Conservation (phyloP, 2,888 invertebrate species). For the Microchrysa polita region DNA sequence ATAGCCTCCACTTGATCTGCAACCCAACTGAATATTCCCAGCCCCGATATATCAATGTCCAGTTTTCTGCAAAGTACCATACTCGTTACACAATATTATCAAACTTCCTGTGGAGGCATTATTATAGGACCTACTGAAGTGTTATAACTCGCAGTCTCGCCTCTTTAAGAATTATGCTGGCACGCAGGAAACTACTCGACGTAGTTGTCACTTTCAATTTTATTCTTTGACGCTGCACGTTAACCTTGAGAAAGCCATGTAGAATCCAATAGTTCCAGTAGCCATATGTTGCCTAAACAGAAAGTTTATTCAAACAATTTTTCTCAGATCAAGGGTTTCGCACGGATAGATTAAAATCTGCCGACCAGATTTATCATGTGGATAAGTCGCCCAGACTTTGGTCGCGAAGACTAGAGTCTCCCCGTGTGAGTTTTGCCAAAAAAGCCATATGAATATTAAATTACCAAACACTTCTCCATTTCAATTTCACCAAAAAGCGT, state of each 20-base stretch:
- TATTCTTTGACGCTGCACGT: constrained; percentile 3
- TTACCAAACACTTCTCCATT: constrained; percentile 14
- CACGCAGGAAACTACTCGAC: constrained; percentile 5
- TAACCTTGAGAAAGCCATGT: constrained; percentile 16
- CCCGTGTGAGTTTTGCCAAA: too few species aligned
- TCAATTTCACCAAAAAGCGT: constrained; percentile 34
- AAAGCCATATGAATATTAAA: too few species aligned
- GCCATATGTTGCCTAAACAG: constrained; percentile 16
- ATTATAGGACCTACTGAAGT: neutral
- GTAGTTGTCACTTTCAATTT: constrained; percentile 7
- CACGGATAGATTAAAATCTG: too few species aligned
- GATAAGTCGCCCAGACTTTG: too few species aligned
- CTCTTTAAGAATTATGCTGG: neutral
- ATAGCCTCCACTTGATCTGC: neutral
- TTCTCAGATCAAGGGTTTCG: neutral
- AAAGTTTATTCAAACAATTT: neutral
- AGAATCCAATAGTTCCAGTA: constrained; percentile 29
- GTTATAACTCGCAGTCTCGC: constrained; percentile 1
- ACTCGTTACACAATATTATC: neutral
- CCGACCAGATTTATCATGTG: too few species aligned
- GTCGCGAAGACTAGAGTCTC: too few species aligned
- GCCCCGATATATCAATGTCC: constrained; percentile 17
- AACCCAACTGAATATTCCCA: constrained; percentile 34
- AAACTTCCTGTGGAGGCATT: too few species aligned
- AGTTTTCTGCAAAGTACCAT: constrained; percentile 1